These are phyloP conservation scores for Pseudopodoces humilis DNA, from an alignment of 2,113 vertebrate genomes.

Conservation along the genomic window DNA sequence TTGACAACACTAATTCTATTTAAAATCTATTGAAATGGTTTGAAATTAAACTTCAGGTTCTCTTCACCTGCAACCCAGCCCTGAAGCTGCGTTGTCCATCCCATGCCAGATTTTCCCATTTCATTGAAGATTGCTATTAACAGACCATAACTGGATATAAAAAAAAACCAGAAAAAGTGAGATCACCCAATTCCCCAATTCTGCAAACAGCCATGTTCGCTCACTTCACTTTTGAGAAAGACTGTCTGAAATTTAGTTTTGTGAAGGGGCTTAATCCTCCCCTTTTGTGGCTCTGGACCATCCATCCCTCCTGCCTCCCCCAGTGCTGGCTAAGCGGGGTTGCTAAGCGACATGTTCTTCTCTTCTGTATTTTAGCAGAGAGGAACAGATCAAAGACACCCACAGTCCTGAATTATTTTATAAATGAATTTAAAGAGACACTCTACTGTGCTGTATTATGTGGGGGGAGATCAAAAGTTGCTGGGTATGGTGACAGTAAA, in stretches of 20 bases:
- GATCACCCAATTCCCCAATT: background rate
- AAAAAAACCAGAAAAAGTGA: background rate
- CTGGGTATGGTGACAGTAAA: background rate
- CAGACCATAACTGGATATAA: background rate
- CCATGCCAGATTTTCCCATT: background rate
- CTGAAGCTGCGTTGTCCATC: background rate
- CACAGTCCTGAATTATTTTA: constrained; percentile 66
- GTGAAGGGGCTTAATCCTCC: constrained; percentile 16
- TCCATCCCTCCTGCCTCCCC: background rate
- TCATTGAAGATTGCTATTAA: background rate
- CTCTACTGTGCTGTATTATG: background rate
- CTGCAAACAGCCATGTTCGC: background rate
- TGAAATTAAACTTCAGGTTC: constrained; percentile 24
- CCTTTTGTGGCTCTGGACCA: constrained; percentile 61
- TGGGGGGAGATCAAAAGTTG: background rate
- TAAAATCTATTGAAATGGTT: constrained; percentile 19
- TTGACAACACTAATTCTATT: background rate
- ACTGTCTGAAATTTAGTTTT: constrained; percentile 38
- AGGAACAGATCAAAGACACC: constrained; percentile 69
- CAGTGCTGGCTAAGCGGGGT: constrained; percentile 16
- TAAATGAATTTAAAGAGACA: constrained; percentile 61
- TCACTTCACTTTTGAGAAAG: constrained; percentile 22
- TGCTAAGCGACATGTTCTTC: constrained; percentile 75
- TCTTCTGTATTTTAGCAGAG: constrained; percentile 54
- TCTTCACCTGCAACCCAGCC: background rate